Base-by-base conservation (phyloP, 1,140 invertebrate genomes). In the Drosophila auraria region DNA sequence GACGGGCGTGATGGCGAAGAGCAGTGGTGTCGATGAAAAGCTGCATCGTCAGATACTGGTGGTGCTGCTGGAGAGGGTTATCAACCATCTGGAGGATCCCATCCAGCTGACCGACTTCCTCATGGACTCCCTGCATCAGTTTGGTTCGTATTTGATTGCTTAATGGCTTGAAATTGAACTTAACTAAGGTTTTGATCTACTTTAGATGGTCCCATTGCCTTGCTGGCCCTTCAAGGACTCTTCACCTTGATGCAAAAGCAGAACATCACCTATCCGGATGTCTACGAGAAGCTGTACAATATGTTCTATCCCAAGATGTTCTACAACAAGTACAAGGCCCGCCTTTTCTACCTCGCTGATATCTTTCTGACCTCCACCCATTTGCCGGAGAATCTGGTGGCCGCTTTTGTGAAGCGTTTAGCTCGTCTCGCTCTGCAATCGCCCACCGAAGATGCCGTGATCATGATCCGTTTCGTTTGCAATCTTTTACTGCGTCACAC, bases 181-280 rank as follows among this genome's bases (percentile, higher is more conserved):
- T 1, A 38, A 38, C 12, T 38, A 14, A 5, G 0, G 11, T 27
- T 63, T 47, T 12, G 5, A 14, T 58, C 59, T 79, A 57, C 71
- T 81, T 90, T 87, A 97, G 96, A 97, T 91, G 98, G 98, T 25
- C 95, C 97, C 2, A 95, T 98, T 51, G 96, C 97, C 89, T 94
- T 99, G 76, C 94, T 99, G 44, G 97, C 98, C 11, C 93, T 99
- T n/a, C 98, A 99, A 93, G 98, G 98, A 12, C 95, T 99, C 15
- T 98, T 98, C 91, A 95, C 96, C 47, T 94, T 99, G 40, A 98
- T 99, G 66, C 96, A 97, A 60, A 96, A 97, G 72, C 96, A 99
- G 92, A 99, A 99, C 93, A 95, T 99, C 93, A 97, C 99, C 91
- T 99, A 99, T 93, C 98, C 98, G 5, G 96, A 99, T 93, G 98